Conservation (phyloP, 2,888 invertebrate species). For the Amblyteles armatorius region DNA sequence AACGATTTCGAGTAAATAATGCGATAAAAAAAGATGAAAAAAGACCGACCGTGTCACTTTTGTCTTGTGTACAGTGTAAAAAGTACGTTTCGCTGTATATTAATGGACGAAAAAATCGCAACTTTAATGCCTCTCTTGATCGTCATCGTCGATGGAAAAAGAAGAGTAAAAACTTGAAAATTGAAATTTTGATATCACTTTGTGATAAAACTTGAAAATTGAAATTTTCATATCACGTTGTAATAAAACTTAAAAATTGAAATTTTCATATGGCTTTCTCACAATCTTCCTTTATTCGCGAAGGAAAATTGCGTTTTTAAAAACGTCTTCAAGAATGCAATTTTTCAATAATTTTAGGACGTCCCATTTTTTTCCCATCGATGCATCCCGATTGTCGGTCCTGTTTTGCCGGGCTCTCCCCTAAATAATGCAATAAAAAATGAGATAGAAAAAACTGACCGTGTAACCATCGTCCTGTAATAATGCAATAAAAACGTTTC, state of each 20-base stretch:
- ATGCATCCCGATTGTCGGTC: too few relatives aligned
- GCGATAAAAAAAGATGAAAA: not conserved
- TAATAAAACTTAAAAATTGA: too few relatives aligned
- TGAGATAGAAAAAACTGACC: not conserved
- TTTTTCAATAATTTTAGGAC: too few relatives aligned
- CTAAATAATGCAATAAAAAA: conserved; percentile 9
- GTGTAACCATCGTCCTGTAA: conserved; percentile 9
- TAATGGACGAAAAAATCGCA: conserved; percentile 18
- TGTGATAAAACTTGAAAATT: too few relatives aligned
- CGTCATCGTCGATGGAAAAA: not conserved
- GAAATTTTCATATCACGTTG: too few relatives aligned
- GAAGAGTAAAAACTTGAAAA: not conserved
- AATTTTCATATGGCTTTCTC: too few relatives aligned
- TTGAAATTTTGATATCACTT: too few relatives aligned
- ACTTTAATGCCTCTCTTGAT: conserved; percentile 6
- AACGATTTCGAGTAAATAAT: not conserved
- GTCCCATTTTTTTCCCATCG: too few relatives aligned
- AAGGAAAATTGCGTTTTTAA: too few relatives aligned
- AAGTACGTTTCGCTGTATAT: conserved; percentile 22
- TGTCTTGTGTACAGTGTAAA: conserved; percentile 16
- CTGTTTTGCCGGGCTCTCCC: too few relatives aligned
- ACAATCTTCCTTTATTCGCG: too few relatives aligned
- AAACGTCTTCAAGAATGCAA: too few relatives aligned
- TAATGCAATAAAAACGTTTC: conserved; percentile 24
- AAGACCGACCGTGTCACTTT: not conserved